A percentile compares a stretch with the other conserved stretches of the same genome.
These are phyloP conservation scores for Zaprionus ornatus DNA, from an alignment of 1,140 invertebrate genomes.

Conservation along the genomic window DNA sequence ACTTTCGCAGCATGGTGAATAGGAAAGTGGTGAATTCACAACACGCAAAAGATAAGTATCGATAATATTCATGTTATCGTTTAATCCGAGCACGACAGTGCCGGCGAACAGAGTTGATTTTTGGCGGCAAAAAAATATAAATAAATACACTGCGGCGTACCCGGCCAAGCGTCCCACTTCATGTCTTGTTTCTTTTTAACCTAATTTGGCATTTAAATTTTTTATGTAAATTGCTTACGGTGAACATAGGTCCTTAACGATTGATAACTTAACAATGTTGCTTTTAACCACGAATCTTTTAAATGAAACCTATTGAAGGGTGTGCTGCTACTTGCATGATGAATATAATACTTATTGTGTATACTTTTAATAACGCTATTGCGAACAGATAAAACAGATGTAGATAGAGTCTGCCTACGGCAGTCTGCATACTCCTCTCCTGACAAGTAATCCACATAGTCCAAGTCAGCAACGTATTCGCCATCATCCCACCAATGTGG, in stretches of 20 bases:
- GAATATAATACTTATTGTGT: conserved; percentile 33
- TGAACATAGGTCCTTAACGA: conserved; percentile 16
- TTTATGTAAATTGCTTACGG: conserved; percentile 9
- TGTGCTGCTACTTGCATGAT: conserved; percentile 2
- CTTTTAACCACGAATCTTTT: conserved; percentile 35
- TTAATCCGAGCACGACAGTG: neutral
- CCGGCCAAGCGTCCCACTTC: neutral
- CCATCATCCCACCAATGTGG: conserved; percentile 42
- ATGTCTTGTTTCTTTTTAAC: neutral
- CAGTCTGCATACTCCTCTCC: neutral
- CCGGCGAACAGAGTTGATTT: neutral
- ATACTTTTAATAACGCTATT: conserved; percentile 34
- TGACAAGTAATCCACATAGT: neutral
- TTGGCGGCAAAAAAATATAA: neutral
- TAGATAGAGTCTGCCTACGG: neutral
- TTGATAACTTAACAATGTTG: conserved; percentile 29
- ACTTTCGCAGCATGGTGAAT: conserved; percentile 16
- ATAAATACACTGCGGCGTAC: neutral
- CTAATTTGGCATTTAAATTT: neutral
- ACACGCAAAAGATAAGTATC: conserved; percentile 9
- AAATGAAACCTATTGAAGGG: conserved; percentile 30
- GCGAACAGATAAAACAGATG: conserved; percentile 1
- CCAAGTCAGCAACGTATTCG: neutral
- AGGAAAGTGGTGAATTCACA: conserved; percentile 13
- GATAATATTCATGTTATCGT: conserved; percentile 32